Percentiles rank a stretch among this genome's conserved stretches.
Conservation (phyloP, 92 coral and sea anemone genomes). For the Zoanthus sansibaricus region DNA sequence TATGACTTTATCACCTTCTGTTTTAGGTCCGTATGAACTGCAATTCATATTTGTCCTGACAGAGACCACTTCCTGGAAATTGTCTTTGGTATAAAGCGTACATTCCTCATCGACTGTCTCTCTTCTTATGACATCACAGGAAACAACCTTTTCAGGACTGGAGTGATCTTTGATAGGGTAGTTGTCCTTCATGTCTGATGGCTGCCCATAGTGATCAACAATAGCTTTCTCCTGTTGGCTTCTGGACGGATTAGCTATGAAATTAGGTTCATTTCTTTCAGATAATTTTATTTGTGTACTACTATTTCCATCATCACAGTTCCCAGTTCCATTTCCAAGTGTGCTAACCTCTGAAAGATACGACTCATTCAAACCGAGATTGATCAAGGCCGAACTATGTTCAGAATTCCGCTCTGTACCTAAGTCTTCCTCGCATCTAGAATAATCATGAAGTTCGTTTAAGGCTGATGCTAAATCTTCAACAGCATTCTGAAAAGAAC, state of each 20-base stretch:
- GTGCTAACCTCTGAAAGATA: background rate
- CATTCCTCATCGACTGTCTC: background rate
- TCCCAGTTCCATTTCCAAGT: background rate
- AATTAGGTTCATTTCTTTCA: background rate
- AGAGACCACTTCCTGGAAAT: background rate
- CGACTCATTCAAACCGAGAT: background rate
- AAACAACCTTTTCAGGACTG: background rate
- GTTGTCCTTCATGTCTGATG: background rate
- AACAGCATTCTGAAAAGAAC: slow-evolving; percentile 10
- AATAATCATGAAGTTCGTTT: background rate
- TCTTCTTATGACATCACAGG: background rate
- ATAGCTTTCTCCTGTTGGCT: background rate
- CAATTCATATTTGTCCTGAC: background rate
- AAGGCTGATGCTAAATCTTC: slow-evolving; percentile 20
- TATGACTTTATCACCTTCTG: too few species aligned
- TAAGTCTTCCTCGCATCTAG: background rate
- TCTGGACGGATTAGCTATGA: background rate
- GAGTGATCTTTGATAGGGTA: background rate
- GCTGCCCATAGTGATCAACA: background rate
- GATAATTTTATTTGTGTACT: background rate
- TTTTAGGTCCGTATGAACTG: too few species aligned
- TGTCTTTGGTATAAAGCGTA: background rate
- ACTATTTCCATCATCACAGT: background rate
- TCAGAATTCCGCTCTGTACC: background rate
- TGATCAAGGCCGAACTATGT: background rate